phyloP scores from a whole-genome alignment of 2,888 invertebrate species.

The Timema cristinae region DNA sequence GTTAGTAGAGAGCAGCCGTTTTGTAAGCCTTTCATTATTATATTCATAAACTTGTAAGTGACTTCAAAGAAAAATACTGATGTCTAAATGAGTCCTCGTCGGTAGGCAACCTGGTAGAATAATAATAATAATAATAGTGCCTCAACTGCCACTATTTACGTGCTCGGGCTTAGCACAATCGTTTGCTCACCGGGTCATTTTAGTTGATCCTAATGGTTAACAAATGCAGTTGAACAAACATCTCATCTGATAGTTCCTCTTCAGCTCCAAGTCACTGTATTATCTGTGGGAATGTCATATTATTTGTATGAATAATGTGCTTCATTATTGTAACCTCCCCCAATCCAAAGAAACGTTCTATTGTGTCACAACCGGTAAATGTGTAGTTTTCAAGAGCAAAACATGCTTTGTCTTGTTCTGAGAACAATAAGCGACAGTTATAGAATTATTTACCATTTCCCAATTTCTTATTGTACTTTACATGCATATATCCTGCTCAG shows the following conservation, averaged over 20 bases:
- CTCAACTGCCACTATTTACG: not conserved
- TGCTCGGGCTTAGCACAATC: not conserved
- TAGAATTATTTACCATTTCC: not conserved
- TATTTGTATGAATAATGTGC: not conserved
- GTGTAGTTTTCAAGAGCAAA: not conserved
- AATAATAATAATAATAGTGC: not conserved
- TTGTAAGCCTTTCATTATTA: not conserved
- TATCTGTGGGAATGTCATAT: not conserved
- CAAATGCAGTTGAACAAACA: not conserved
- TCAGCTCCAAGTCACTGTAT: not conserved
- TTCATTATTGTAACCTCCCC: not conserved
- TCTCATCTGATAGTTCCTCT: not conserved
- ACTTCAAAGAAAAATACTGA: not conserved
- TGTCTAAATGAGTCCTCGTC: slow-evolving; percentile 4
- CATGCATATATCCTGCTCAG: slow-evolving; percentile 3
- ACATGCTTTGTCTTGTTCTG: not conserved
- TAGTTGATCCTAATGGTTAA: not conserved
- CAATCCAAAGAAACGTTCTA: not conserved
- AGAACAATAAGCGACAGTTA: not conserved
- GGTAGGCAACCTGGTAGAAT: not conserved
- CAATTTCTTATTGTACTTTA: not conserved
- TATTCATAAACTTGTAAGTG: not conserved
- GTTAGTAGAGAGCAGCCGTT: not conserved
- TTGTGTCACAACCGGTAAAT: not conserved
- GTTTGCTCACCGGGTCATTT: not conserved